Evolutionary conservation across 2,113 vertebrate genomes (phyloP).

Genomic region (Ramphastos sulfuratus): DNA sequence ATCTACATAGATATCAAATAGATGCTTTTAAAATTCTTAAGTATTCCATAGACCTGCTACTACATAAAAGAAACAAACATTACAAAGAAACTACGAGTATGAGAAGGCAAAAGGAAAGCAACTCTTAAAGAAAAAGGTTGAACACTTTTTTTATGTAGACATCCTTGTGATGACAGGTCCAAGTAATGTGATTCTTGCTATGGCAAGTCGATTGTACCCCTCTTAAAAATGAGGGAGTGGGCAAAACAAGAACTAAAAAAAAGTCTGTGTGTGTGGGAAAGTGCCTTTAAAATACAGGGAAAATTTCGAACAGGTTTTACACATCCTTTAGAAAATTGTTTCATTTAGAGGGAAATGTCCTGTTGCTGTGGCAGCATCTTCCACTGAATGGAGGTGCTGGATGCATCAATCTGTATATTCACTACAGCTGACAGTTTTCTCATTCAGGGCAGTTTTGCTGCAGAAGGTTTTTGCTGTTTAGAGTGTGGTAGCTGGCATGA

Average conservation of each 20-base stretch:
- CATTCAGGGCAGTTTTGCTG: neutral
- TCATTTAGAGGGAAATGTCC: neutral
- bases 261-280: too few species aligned
- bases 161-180: neutral
- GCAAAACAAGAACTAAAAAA: neutral
- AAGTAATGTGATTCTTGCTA: neutral
- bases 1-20: neutral
- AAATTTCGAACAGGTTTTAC: neutral
- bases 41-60: neutral
- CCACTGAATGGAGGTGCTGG: neutral
- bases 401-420: neutral
- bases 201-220: neutral
- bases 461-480: neutral
- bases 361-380: neutral
- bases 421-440: neutral
- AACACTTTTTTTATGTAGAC: neutral
- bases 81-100: neutral
- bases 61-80: neutral
- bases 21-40: neutral
- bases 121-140: neutral
- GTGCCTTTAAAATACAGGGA: neutral
- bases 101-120: neutral
- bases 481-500: neutral
- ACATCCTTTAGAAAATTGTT: neutral
- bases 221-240: neutral